phyloP scores from a whole-genome alignment of 2,797 vertebrate species.

The Dendrocincla fuliginosa region DNA sequence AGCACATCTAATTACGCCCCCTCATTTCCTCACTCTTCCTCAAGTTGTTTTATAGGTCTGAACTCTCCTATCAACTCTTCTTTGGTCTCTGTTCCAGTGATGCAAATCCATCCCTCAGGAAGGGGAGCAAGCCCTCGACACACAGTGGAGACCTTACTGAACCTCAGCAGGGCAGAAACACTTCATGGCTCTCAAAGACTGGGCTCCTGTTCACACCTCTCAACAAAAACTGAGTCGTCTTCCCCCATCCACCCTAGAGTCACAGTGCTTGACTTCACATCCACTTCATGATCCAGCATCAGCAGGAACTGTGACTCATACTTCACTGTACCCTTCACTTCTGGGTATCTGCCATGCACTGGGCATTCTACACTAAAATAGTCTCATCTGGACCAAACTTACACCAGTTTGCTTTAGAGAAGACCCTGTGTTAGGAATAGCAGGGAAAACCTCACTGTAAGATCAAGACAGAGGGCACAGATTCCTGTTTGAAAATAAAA shows the following conservation, averaged over 20 bases:
- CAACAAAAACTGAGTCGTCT: neutral
- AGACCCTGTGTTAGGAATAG: neutral
- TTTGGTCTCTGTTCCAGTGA: neutral
- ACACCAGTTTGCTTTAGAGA: neutral
- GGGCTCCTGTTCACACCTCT: neutral
- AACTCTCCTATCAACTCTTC: neutral
- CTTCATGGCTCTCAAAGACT: neutral
- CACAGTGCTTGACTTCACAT: neutral
- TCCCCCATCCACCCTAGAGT: neutral
- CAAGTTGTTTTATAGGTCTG: neutral
- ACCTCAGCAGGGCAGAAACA: neutral
- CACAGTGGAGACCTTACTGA: neutral
- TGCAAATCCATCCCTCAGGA: neutral
- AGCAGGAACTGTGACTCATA: neutral
- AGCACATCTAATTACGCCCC: neutral
- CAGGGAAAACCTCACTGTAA: neutral
- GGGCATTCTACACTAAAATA: neutral
- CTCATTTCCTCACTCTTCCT: neutral
- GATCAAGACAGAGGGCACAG: rapidly evolving
- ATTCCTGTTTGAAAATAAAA: neutral
- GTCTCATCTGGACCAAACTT: neutral
- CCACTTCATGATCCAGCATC: neutral
- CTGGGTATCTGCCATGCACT: neutral
- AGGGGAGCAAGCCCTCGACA: neutral
- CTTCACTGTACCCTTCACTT: neutral